phyloP scores from a whole-genome alignment of 2,113 vertebrate genomes.

The Pseudonaja textilis region DNA sequence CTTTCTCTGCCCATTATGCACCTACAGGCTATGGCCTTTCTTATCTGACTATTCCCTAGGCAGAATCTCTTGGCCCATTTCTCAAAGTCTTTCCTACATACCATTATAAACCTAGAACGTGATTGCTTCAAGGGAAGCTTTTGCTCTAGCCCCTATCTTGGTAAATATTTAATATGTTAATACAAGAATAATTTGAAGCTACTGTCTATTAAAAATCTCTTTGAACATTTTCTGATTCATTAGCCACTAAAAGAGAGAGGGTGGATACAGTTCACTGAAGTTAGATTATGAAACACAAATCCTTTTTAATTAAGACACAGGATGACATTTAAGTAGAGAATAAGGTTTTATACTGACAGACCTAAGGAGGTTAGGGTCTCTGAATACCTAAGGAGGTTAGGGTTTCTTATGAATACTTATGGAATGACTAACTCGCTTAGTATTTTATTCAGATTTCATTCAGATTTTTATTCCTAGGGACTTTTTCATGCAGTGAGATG shows the following conservation, averaged over 20 bases:
- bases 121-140: not conserved
- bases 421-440: constrained; percentile 2
- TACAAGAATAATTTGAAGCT: constrained; percentile 15
- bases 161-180: not conserved
- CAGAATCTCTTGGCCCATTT: not conserved
- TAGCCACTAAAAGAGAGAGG: constrained; percentile 40
- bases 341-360: constrained; percentile 37
- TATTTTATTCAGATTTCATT: constrained; percentile 8
- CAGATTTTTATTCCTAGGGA: not conserved
- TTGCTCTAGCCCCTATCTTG: not conserved
- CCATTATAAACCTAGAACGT: not conserved
- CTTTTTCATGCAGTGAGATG: not conserved
- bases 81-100: not conserved
- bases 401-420: constrained; percentile 4
- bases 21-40: not conserved
- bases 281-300: not conserved
- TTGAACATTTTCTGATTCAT: not conserved
- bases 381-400: not conserved
- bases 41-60: not conserved
- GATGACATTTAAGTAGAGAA: constrained; percentile 21
- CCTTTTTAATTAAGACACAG: constrained; percentile 32
- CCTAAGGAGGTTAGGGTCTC: not conserved
- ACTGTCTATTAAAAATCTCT: not conserved
- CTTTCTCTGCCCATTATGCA: not conserved
- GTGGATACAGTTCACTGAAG: not conserved